A percentile compares a stretch with the other conserved stretches of the same genome.
These are phyloP conservation scores for Acanthosoma haemorrhoidale DNA, from an alignment of 2,888 invertebrate species.

Conservation along the genomic window DNA sequence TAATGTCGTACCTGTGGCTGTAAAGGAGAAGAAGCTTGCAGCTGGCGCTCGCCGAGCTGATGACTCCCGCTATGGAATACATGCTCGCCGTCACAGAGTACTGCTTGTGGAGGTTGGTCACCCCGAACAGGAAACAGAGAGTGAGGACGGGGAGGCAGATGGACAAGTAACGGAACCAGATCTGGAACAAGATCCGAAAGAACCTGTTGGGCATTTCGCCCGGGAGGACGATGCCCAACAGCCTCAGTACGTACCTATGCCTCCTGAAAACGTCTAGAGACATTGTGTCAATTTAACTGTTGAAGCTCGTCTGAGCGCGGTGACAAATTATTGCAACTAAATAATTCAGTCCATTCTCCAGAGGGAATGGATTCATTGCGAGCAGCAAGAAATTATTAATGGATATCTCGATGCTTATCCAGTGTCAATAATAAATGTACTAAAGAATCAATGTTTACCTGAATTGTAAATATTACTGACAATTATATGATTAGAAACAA, in stretches of 20 bases:
- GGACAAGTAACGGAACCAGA: slow-evolving; percentile 8
- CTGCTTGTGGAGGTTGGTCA: not conserved
- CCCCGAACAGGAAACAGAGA: slow-evolving; percentile 1
- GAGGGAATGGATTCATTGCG: not conserved
- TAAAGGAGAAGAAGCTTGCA: not conserved
- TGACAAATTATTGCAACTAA: not conserved
- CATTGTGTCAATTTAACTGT: not conserved
- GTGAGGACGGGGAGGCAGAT: not conserved
- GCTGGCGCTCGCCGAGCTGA: not conserved
- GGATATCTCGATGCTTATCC: not conserved
- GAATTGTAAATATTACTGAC: too few species aligned
- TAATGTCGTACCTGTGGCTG: slow-evolving; percentile 2
- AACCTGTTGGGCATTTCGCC: not conserved
- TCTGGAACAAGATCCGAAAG: not conserved
- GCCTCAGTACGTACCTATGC: slow-evolving; percentile 5
- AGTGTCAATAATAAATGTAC: not conserved
- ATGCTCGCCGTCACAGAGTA: slow-evolving; percentile 2
- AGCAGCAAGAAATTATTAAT: not conserved
- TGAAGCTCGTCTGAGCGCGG: not conserved
- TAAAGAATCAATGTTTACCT: too few species aligned
- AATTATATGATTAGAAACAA: too few species aligned
- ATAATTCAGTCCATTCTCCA: not conserved
- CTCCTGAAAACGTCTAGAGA: not conserved
- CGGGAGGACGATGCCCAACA: slow-evolving; percentile 6
- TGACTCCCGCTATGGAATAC: slow-evolving; percentile 13